These are phyloP conservation scores for Tretioscincus oriximinensis DNA, from an alignment of 2,113 vertebrate species.

Conservation along the genomic window DNA sequence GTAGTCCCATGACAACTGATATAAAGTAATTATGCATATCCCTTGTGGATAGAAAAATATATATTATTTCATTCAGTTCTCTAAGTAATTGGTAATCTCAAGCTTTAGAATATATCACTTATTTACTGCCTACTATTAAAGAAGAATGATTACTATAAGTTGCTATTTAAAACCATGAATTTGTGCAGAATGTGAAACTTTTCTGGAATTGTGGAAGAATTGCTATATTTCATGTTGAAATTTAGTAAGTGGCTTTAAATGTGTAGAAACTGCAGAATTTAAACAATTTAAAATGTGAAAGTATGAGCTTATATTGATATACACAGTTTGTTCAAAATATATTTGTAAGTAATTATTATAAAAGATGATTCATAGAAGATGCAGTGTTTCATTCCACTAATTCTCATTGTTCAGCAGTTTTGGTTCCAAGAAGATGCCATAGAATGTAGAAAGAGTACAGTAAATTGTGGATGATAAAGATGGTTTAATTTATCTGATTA, in stretches of 20 bases:
- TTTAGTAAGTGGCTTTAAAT: neutral
- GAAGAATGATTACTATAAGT: too few species aligned
- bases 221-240: too few species aligned
- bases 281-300: neutral
- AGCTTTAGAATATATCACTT: too few species aligned
- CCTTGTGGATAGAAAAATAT: too few species aligned
- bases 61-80: too few species aligned
- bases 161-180: too few species aligned
- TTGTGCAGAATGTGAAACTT: too few species aligned
- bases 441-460: neutral
- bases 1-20: too few species aligned
- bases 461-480: slow-evolving; percentile 37
- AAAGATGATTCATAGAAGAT: slow-evolving; percentile 16
- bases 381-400: neutral
- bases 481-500: neutral
- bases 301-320: neutral
- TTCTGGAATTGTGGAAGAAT: too few species aligned
- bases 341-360: neutral
- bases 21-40: too few species aligned
- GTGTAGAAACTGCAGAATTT: neutral
- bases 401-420: slow-evolving; percentile 20
- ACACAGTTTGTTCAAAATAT: slow-evolving; percentile 4
- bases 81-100: too few species aligned
- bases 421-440: slow-evolving; percentile 29
- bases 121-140: too few species aligned